phyloP scores from a whole-genome alignment of 2,888 invertebrate species.

The Acronicta aceris region DNA sequence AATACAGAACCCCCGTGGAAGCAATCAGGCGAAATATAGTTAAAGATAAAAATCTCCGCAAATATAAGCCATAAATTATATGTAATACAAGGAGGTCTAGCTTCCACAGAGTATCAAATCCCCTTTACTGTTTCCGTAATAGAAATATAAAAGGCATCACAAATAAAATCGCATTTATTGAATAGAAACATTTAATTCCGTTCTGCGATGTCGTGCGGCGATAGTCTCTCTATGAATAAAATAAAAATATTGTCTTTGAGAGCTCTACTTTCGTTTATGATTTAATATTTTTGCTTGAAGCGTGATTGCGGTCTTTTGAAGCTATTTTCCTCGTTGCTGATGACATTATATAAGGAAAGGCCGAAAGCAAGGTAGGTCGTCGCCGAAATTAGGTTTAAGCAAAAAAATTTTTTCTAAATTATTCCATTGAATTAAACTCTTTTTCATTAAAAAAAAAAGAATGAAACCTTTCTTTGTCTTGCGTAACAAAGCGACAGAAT shows the following conservation, averaged over 20 bases:
- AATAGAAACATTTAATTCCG: constrained; percentile 77
- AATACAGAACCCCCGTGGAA: constrained; percentile 48
- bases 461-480: constrained; percentile 41
- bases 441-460: no score
- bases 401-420: no score
- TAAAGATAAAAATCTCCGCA: constrained; percentile 79
- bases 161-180: constrained; percentile 78
- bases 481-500: constrained; percentile 59
- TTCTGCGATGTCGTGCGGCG: constrained; percentile 64
- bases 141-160: constrained; percentile 81
- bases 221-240: constrained; percentile 76
- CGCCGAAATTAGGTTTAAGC: no score
- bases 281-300: constrained; percentile 5
- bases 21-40: constrained; percentile 71
- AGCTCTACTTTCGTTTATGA: constrained; percentile 41
- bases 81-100: constrained; percentile 66
- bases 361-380: no score
- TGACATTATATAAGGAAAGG: no score
- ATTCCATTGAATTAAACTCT: no score
- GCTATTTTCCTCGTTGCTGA: background rate
- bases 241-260: constrained; percentile 72
- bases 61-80: constrained; percentile 78
- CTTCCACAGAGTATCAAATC: constrained; percentile 67
- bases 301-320: constrained; percentile 12
- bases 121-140: constrained; percentile 74